Percentiles rank a stretch among this genome's conserved stretches.
These are phyloP conservation scores for Todiramphus saurophagus DNA, from an alignment of 2,113 vertebrate species.

Conservation along the genomic window DNA sequence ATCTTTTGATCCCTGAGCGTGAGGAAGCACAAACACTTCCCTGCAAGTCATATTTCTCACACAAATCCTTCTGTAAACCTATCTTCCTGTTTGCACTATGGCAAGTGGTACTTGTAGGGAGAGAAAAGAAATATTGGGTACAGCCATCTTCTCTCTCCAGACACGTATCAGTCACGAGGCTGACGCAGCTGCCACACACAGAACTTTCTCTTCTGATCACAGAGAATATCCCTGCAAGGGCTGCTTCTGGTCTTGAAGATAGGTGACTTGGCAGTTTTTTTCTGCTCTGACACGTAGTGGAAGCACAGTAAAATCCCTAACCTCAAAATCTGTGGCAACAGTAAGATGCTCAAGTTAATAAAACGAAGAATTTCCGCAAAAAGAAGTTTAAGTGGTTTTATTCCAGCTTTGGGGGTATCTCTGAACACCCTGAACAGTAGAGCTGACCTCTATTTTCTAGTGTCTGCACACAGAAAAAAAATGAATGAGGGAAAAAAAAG, in stretches of 20 bases:
- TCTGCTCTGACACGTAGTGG: neutral
- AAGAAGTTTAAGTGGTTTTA: neutral
- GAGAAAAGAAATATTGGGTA: neutral
- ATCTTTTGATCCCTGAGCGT: neutral
- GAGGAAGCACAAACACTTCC: neutral
- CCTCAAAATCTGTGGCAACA: neutral
- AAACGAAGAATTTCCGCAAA: neutral
- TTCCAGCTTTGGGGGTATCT: conserved; percentile 23
- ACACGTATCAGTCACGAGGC: accelerated
- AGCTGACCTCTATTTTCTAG: neutral
- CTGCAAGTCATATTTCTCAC: neutral
- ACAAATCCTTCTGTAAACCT: neutral
- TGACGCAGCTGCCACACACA: neutral
- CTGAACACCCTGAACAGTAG: neutral
- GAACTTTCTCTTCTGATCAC: neutral
- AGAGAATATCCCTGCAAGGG: neutral
- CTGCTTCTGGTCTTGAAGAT: neutral
- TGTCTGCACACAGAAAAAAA: neutral
- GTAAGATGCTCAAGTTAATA: neutral
- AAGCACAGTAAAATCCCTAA: neutral
- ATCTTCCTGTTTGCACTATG: neutral
- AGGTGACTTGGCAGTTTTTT: neutral
- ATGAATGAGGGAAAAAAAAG: neutral
- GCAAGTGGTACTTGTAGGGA: neutral
- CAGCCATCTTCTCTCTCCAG: neutral